These are phyloP conservation scores for Heliconius ismenius DNA, from an alignment of 2,888 invertebrate genomes.

Conservation along the genomic window DNA sequence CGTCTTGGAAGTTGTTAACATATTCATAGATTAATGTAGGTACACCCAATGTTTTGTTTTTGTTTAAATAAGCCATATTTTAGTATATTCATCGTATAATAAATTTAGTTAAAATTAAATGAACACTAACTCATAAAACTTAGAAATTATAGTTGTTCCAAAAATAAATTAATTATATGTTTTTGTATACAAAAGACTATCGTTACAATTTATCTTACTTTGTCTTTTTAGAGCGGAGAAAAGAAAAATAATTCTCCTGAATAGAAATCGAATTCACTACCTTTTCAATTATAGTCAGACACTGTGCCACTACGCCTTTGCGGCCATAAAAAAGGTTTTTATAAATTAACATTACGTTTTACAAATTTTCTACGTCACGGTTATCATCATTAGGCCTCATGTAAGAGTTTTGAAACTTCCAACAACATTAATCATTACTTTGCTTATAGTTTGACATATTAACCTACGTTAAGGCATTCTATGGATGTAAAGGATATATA, in stretches of 20 bases:
- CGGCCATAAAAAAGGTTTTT: not conserved
- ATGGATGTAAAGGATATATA: not conserved
- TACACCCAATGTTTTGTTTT: not conserved
- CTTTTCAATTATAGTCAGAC: too few species aligned
- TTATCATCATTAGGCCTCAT: slow-evolving; percentile 2
- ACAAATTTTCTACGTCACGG: not conserved
- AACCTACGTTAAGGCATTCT: not conserved
- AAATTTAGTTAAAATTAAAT: not conserved
- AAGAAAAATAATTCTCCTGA: too few species aligned
- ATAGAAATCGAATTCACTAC: too few species aligned
- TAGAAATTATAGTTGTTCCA: too few species aligned
- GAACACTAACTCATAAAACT: too few species aligned
- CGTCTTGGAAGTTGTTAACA: slow-evolving; percentile 15
- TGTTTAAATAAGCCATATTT: not conserved
- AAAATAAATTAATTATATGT: too few species aligned
- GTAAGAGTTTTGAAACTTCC: slow-evolving; percentile 2
- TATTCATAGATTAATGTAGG: not conserved
- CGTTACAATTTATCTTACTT: too few species aligned
- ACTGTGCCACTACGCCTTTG: too few species aligned
- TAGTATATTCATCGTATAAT: not conserved
- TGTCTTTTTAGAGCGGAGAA: too few species aligned
- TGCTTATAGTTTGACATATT: slow-evolving; percentile 3
- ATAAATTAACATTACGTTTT: not conserved
- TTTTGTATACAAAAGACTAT: too few species aligned
- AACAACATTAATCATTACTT: slow-evolving; percentile 19